Evolutionary conservation across 2,113 vertebrate species (phyloP).

Genomic region (Stegostoma tigrinum): DNA sequence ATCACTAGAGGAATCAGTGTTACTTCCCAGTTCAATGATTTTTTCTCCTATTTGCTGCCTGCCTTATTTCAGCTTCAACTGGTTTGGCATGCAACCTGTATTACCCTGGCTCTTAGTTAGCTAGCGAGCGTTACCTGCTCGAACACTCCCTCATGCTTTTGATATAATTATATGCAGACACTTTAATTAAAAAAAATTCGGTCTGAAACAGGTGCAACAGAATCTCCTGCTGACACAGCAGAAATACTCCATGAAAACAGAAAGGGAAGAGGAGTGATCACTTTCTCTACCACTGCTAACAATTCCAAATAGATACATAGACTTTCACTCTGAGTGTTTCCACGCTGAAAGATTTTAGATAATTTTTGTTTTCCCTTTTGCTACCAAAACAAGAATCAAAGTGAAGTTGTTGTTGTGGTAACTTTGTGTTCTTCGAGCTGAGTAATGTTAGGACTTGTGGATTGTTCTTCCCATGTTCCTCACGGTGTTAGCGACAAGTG

Average conservation of each 20-base stretch:
- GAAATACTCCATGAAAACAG: background rate
- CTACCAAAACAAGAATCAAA: background rate
- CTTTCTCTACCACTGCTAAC: background rate
- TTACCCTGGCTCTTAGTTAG: too few relatives aligned
- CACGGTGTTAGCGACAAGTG: background rate
- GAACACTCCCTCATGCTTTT: background rate
- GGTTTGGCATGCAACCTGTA: background rate
- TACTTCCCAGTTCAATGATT: background rate
- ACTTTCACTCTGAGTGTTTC: background rate
- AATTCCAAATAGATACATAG: background rate
- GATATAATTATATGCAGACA: background rate
- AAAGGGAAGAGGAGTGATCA: background rate
- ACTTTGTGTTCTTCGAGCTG: background rate
- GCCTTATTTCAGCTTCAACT: background rate
- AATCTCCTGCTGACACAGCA: background rate
- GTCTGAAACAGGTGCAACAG: conserved; percentile 4
- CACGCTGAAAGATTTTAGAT: background rate
- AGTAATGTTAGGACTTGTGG: background rate
- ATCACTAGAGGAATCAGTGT: background rate
- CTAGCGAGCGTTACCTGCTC: background rate
- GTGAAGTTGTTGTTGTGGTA: background rate
- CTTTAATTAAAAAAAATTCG: conserved; percentile 4
- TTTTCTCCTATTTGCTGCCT: background rate
- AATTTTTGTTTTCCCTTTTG: background rate
- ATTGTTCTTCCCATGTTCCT: background rate